Evolutionary conservation across 2,797 vertebrate species (phyloP).

Genomic region (Myotis planiceps): DNA sequence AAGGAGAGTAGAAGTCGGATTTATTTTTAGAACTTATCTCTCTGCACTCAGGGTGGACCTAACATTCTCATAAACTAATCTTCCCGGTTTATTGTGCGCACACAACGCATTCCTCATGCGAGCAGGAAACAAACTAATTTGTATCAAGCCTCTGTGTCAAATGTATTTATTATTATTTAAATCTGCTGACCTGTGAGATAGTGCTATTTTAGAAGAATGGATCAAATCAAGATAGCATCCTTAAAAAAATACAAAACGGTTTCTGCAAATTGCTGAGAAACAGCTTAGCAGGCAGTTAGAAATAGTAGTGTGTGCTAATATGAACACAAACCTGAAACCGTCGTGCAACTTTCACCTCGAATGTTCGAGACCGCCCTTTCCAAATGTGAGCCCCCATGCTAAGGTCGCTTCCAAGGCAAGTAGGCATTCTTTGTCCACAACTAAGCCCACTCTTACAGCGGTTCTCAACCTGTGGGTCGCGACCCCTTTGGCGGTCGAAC

Average conservation of each 20-base stretch:
- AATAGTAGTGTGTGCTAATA: not conserved
- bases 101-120: slow-evolving; percentile 55
- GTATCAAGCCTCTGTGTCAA: slow-evolving; percentile 7
- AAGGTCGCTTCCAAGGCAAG: not conserved
- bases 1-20: not conserved
- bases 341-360: not conserved
- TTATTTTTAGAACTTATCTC: slow-evolving; percentile 80
- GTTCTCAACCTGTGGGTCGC: too few relatives aligned
- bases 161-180: slow-evolving; percentile 34
- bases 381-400: not conserved
- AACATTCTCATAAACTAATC: slow-evolving; percentile 76
- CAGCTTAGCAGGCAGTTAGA: not conserved
- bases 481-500: too few relatives aligned
- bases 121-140: slow-evolving; percentile 70
- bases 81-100: slow-evolving; percentile 22
- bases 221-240: not conserved
- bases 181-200: slow-evolving; percentile 57
- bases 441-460: not conserved
- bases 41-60: not conserved
- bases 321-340: not conserved
- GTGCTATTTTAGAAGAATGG: slow-evolving; percentile 31
- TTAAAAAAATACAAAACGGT: not conserved
- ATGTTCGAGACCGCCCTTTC: not conserved
- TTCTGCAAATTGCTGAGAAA: slow-evolving; percentile 6
- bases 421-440: not conserved